These are phyloP conservation scores for Rotaria magnacalcarata DNA, from an alignment of 2,888 invertebrate genomes.

Conservation along the genomic window DNA sequence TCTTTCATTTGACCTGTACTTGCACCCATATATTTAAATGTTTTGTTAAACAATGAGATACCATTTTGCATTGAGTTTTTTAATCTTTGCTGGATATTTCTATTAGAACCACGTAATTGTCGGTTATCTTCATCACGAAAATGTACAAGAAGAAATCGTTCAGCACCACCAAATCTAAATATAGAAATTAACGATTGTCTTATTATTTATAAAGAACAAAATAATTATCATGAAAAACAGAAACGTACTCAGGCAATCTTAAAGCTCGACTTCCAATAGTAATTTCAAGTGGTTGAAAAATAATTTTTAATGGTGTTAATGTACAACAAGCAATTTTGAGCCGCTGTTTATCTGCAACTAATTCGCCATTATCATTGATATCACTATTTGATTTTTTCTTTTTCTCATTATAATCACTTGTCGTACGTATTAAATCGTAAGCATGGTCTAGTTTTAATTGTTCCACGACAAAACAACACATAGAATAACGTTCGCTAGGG, in stretches of 20 bases:
- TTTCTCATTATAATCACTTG: background rate
- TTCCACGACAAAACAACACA: background rate
- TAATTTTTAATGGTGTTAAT: conserved; percentile 14
- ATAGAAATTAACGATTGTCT: background rate
- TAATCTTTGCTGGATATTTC: background rate
- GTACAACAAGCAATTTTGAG: background rate
- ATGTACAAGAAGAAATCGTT: background rate
- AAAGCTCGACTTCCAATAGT: background rate
- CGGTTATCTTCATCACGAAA: conserved; percentile 17
- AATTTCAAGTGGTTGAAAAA: background rate
- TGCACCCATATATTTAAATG: background rate
- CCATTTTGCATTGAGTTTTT: background rate
- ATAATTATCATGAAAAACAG: background rate
- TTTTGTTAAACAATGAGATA: background rate
- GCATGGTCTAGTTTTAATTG: background rate
- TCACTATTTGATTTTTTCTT: background rate
- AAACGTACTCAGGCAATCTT: background rate
- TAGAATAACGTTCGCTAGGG: background rate
- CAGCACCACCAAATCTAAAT: background rate
- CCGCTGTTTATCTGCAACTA: background rate
- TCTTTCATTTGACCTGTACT: conserved; percentile 6
- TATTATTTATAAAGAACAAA: background rate
- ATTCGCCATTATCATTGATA: background rate
- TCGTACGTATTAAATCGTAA: background rate
- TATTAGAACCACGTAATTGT: background rate